These are phyloP conservation scores for Ceyx margarethae DNA, from an alignment of 2,113 vertebrate genomes.

Conservation along the genomic window DNA sequence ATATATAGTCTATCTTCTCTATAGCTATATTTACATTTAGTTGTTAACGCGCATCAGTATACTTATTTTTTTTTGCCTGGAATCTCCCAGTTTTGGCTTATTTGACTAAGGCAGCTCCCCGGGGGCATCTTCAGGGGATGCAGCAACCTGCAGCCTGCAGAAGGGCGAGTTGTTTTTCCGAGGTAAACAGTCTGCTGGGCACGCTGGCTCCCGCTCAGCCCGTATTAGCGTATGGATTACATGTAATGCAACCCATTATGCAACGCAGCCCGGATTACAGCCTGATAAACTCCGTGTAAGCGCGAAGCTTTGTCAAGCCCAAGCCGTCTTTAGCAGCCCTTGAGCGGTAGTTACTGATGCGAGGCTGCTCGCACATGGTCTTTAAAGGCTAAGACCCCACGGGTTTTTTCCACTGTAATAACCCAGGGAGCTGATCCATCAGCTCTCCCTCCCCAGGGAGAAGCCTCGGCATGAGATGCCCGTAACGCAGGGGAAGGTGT, in stretches of 20 bases:
- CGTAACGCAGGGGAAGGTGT: background rate
- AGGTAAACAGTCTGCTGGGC: background rate
- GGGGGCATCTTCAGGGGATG: background rate
- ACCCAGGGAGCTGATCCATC: background rate
- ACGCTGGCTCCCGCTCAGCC: background rate
- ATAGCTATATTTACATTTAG: background rate
- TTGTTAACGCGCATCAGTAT: background rate
- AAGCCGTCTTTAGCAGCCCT: background rate
- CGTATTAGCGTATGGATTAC: background rate
- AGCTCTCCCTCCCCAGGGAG: fast-evolving
- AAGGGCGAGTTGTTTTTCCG: fast-evolving
- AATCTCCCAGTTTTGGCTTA: background rate
- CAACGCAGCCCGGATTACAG: background rate
- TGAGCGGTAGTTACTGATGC: background rate
- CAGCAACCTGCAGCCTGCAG: background rate
- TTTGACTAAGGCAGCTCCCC: fast-evolving
- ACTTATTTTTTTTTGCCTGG: background rate
- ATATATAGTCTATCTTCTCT: background rate
- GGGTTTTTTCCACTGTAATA: fast-evolving
- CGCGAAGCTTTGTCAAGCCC: background rate
- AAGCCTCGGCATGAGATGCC: fast-evolving
- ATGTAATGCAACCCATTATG: background rate
- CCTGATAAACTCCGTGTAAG: background rate
- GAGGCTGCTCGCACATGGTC: fast-evolving
- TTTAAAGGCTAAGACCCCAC: fast-evolving